phyloP scores from a whole-genome alignment of 2,888 invertebrate genomes.

The Teleiodes luculella region DNA sequence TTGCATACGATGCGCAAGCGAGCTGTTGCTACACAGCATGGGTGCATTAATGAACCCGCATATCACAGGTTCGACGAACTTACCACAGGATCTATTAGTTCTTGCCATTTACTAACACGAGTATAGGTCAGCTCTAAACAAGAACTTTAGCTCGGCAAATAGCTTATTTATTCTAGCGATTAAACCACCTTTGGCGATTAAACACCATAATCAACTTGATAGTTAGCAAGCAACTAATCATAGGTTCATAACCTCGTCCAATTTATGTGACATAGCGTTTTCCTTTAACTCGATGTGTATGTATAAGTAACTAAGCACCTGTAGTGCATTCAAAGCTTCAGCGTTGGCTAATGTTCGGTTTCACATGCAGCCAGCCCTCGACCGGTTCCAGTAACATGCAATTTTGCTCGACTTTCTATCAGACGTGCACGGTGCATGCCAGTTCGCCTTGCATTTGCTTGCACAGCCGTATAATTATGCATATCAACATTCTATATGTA shows the following conservation, averaged over 20 bases:
- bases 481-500: constrained; percentile 11
- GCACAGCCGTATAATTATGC: constrained; percentile 18
- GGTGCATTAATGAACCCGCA: constrained; percentile 58
- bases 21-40: constrained; percentile 36
- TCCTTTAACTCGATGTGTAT: not conserved
- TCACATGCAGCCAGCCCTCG: constrained; percentile 35
- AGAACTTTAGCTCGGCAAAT: no score
- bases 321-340: constrained; percentile 2
- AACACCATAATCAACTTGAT: not conserved
- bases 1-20: constrained; percentile 21
- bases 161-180: no score
- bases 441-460: constrained; percentile 18
- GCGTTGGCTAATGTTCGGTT: constrained; percentile 38
- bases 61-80: constrained; percentile 47
- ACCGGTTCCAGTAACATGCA: constrained; percentile 44
- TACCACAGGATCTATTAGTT: constrained; percentile 21
- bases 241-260: not conserved
- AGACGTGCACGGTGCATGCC: constrained; percentile 23
- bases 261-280: not conserved
- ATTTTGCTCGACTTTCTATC: constrained; percentile 63
- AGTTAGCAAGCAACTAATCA: not conserved
- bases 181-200: not conserved
- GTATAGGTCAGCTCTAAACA: not conserved
- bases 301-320: not conserved
- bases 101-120: constrained; percentile 6